Percentiles rank a stretch among this genome's conserved stretches.
Evolutionary conservation across 2,113 vertebrate genomes (phyloP).

Genomic region (Platysternon megacephalum): DNA sequence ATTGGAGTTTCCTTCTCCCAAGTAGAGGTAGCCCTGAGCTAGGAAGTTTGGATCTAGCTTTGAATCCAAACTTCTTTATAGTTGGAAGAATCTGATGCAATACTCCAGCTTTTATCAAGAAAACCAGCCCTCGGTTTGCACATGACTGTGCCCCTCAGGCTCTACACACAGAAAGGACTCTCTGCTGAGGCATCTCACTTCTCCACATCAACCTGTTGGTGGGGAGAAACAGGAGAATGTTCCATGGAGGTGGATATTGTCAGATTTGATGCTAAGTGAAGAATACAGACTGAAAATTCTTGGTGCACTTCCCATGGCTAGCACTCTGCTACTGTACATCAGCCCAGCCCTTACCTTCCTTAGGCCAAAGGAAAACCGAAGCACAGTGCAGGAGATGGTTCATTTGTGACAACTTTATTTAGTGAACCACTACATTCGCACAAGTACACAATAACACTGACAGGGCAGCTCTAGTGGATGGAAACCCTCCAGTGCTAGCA

Average conservation of each 20-base stretch:
- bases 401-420: not conserved
- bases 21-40: too few relatives aligned
- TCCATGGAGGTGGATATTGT: not conserved
- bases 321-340: accelerated
- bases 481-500: slow-evolving; percentile 32
- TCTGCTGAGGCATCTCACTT: not conserved
- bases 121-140: not conserved
- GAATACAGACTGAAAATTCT: not conserved
- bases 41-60: too few relatives aligned
- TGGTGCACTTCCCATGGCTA: not conserved
- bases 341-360: accelerated
- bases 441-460: not conserved
- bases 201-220: not conserved
- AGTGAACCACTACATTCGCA: not conserved
- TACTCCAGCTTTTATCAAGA: too few relatives aligned
- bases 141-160: not conserved
- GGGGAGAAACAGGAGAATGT: not conserved
- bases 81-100: too few relatives aligned
- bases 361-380: not conserved
- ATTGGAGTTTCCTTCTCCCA: too few relatives aligned
- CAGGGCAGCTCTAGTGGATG: not conserved
- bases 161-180: not conserved
- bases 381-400: not conserved
- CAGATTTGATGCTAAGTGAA: not conserved
- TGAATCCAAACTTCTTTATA: too few relatives aligned